A percentile compares a stretch with the other conserved stretches of the same genome.
Evolutionary conservation across 2,888 invertebrate genomes (phyloP).

Genomic region (Rotaria socialis): DNA sequence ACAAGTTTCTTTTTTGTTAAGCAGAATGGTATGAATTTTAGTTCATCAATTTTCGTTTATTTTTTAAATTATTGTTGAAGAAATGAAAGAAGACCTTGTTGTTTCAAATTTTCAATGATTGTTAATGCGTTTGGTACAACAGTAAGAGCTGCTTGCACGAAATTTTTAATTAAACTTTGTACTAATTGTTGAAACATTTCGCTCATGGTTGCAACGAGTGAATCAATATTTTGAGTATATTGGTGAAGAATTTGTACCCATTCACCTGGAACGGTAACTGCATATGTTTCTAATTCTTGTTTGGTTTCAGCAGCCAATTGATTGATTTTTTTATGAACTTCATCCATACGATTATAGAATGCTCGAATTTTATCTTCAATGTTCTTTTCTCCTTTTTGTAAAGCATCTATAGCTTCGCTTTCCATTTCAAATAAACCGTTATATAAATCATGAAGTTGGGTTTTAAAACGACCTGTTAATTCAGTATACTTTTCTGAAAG

Average conservation of each 20-base stretch:
- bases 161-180: conserved; percentile 29
- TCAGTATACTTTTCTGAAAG: not conserved
- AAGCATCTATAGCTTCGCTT: conserved; percentile 11
- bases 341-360: not conserved
- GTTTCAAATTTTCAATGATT: not conserved
- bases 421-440: conserved; percentile 7
- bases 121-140: not conserved
- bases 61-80: not conserved
- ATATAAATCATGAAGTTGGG: not conserved
- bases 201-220: not conserved
- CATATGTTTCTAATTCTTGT: not conserved
- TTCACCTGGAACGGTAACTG: not conserved
- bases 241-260: not conserved
- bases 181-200: not conserved
- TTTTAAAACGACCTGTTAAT: not conserved
- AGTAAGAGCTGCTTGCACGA: not conserved
- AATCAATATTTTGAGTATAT: conserved; percentile 24
- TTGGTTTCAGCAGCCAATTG: conserved; percentile 24
- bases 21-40: not conserved
- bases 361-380: not conserved
- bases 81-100: conserved; percentile 24
- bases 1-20: too few relatives aligned
- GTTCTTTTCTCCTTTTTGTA: conserved; percentile 21
- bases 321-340: not conserved
- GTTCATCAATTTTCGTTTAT: not conserved